A percentile compares a stretch with the other conserved stretches of the same genome.
These are phyloP conservation scores for Rhogogaster chlorosoma DNA, from an alignment of 2,888 invertebrate species.

Conservation along the genomic window DNA sequence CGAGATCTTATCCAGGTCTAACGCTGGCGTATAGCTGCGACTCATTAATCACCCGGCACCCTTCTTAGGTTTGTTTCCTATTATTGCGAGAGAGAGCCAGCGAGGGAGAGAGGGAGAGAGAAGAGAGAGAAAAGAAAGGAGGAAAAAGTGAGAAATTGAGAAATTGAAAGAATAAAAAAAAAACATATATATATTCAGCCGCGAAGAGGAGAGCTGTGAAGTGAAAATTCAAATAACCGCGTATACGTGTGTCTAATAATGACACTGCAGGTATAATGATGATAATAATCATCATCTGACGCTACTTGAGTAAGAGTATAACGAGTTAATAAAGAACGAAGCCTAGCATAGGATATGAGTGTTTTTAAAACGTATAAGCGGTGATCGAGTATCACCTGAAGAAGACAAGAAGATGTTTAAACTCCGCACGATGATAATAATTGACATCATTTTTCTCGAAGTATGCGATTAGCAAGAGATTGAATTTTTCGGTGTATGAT, in stretches of 20 bases:
- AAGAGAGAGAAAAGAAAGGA: background rate
- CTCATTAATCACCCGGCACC: constrained; percentile 72
- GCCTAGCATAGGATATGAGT: background rate
- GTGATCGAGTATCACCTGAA: background rate
- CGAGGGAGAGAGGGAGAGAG: background rate
- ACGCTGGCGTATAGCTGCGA: constrained; percentile 71
- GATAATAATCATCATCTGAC: background rate
- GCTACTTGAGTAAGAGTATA: background rate
- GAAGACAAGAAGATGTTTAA: background rate
- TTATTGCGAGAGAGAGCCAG: constrained; percentile 38
- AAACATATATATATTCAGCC: background rate
- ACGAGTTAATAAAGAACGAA: constrained; percentile 13
- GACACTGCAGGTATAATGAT: background rate
- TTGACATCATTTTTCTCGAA: background rate
- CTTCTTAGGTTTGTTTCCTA: constrained; percentile 49
- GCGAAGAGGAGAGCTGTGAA: background rate
- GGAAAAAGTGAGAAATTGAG: background rate
- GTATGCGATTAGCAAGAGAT: background rate
- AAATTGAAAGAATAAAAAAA: background rate
- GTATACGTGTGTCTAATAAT: background rate
- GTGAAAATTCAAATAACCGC: background rate
- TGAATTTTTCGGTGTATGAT: no score
- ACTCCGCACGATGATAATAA: background rate
- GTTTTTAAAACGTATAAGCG: background rate
- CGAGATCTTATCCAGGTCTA: constrained; percentile 76